Evolutionary conservation across 2,113 vertebrate genomes (phyloP), one percentile per base, ranked within the genome.

Genomic region (Sprattus sprattus): DNA sequence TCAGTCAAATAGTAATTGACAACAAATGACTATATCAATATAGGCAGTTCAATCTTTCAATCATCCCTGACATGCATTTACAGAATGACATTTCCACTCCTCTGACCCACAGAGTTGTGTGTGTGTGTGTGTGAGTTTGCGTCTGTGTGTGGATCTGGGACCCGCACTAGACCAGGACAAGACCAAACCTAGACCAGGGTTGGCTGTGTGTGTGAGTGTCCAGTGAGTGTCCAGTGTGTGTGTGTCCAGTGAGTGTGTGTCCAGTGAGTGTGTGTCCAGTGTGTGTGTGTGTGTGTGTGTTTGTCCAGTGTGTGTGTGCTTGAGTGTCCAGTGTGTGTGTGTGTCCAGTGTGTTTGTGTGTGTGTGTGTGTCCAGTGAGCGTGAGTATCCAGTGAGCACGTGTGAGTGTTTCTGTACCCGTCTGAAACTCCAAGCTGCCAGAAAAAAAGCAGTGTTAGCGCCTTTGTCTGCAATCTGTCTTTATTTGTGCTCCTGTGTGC

Each of bases 401-500:
- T 52, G 50, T 52, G 50, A 9, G 52, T 54, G 54, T 60, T 60
- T 22, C 54, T 22, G 4, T 60, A 60, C 20, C 54, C 54, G 54
- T 22, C 20, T 60, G 54, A 22, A 60, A 60, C 18, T 60, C 18
- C 22, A 20, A 60, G 54, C 54, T 20, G 52, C 16, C 18, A 6
- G 18, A 20, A 6, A 60, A 60, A 60, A 22, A 60, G 54, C 54
- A 22, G 54, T 6, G 54, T 60, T 60, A 5, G 54, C 54, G 20
- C 7, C 54, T 60, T 60, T 22, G 54, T 60, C 83, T 83, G 47
- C 50, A 85, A 83, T 90, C 86, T 50, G 81, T 90, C 84, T 92
- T 49, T 87, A 92, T 92, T 92, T 91, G 89, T 89, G 20, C 67
- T 85, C 92, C 87, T 83, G 0, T 0, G 28, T 87, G 47, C 84